Percentiles rank a stretch among this genome's conserved stretches.
Conservation (phyloP, 2,797 vertebrate genomes). For the Tokudaia muenninki region DNA sequence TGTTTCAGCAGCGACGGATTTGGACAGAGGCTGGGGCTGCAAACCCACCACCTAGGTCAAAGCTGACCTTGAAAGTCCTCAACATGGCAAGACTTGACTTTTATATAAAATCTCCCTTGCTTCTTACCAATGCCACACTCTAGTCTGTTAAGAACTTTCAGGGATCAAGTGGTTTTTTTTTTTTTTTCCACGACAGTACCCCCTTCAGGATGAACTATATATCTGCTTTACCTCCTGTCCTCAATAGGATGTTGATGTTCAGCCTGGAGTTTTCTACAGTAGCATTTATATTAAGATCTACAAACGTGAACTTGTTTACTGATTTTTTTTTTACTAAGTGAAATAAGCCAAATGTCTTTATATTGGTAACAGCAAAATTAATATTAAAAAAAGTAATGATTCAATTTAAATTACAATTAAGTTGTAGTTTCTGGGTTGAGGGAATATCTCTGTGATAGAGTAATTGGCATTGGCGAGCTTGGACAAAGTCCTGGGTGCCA, state of each 20-base stretch:
- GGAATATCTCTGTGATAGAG: neutral
- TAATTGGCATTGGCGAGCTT: neutral
- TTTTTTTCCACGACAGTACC: neutral
- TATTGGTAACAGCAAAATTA: slow-evolving; percentile 33
- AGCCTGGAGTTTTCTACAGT: neutral
- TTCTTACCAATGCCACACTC: neutral
- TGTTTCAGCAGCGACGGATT: neutral
- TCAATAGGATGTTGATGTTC: neutral
- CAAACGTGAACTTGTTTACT: neutral
- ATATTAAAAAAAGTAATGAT: slow-evolving; percentile 37
- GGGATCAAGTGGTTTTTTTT: neutral
- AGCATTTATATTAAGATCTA: neutral
- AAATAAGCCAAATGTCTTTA: slow-evolving; percentile 4
- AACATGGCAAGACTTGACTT: neutral
- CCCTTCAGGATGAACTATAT: neutral
- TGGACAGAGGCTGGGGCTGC: neutral
- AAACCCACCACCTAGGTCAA: neutral
- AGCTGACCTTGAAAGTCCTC: neutral
- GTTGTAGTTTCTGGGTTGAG: neutral
- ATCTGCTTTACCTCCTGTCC: neutral
- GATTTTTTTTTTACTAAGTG: neutral
- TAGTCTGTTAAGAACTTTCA: neutral
- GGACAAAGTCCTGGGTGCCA: neutral
- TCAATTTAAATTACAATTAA: too few species aligned
- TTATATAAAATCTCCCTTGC: neutral